Evolutionary conservation across 2,888 invertebrate species (phyloP), one percentile per base, ranked within the genome.

Genomic region (Leucophenga maculata): DNA sequence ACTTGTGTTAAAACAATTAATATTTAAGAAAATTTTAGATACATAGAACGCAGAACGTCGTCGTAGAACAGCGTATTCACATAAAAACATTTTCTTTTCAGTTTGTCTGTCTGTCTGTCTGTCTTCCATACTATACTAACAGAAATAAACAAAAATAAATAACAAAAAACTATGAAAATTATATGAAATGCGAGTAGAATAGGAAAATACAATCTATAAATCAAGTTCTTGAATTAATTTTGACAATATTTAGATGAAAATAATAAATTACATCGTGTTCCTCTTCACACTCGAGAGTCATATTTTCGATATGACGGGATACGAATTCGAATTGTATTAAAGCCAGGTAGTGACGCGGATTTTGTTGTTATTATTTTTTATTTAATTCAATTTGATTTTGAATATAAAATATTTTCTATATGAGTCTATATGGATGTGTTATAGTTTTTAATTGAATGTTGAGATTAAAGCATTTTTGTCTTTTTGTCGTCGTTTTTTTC

Each of bases 261-360:
- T 66, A 77, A 77, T 71, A 67, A 78, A 85, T 87, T 87, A 87
- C 87, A 86, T 86, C 85, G 79, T 86, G 83, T 77, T 88, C 86
- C 77, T 86, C 83, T 78, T 87, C 86, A 86, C 83, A 88, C 80
- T 87, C 88, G 77, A 88, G 85, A 76, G 87, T 88, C 88, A 88
- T 88, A 78, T 74, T 79, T 68, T 48, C 59, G 67, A 66, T 75
- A 39, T 39, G 39, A 39, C 39, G 3, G 9, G 39, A 60, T 3
- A 26, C 26, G 26, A 4, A 26, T 62, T 65, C 48, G n/a, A 22
- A 31, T 26, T 22, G 16, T 68, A 8, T 39, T 62, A 3, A 54
- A 72, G 57, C 65, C 6, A 71, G 71, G 65, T 67, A 57, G 66
- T 66, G 9, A 31, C 18, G 18, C 48, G 22, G 18, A 9, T 16